Evolutionary conservation across 2,113 vertebrate genomes (phyloP), one percentile per base, ranked within the genome.

Genomic region (Galemys pyrenaicus): DNA sequence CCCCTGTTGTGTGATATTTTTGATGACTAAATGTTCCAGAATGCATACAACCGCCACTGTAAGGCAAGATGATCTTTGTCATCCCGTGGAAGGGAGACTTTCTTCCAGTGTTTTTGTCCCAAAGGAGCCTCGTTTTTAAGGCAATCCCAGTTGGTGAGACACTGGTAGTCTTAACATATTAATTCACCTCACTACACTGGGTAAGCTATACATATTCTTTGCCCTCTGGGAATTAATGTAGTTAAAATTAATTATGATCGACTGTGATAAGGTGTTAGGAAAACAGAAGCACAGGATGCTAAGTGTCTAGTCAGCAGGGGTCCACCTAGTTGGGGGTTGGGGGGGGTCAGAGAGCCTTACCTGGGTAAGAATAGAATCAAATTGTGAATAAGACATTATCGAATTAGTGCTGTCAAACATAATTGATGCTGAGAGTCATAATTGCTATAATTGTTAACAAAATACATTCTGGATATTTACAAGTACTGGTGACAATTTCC

Each of bases 21-120:
- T 93, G 92, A 94, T 64, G 89, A 26, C 26, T 35, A 65, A 58
- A 67, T 80, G 16, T 22, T 67, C 12, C 0, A 26, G 8, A 39
- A 16, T 83, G 32, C 32, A 77, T 62, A 54, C 26, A 24, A 64
- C 39, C 9, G 4, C 35, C 46, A 28, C 16, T 80, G 41, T 74
- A 65, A 77, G 75, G 32, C 15, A 51, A 58, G 58, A 68, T 19
- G 49, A 35, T 75, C 39, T 37, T 16, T 30, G 19, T 44, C 26
- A 19, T 37, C 81, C 19, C 44, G 16, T 62, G 37, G 35, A 65
- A 79, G 2, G 44, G 35, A 94, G 35, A 89, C 20, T 56, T 56
- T 35, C 24, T 95, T 87, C 94, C 46, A 46, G 54, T 30, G 82
- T 91, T 84, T 71, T 92, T 93, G 92, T 96, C 62, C 10, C 35